Percentiles rank a stretch among this genome's conserved stretches.
Conservation (phyloP, 2,888 invertebrate genomes). For the Caenorhabditis sp. region DNA sequence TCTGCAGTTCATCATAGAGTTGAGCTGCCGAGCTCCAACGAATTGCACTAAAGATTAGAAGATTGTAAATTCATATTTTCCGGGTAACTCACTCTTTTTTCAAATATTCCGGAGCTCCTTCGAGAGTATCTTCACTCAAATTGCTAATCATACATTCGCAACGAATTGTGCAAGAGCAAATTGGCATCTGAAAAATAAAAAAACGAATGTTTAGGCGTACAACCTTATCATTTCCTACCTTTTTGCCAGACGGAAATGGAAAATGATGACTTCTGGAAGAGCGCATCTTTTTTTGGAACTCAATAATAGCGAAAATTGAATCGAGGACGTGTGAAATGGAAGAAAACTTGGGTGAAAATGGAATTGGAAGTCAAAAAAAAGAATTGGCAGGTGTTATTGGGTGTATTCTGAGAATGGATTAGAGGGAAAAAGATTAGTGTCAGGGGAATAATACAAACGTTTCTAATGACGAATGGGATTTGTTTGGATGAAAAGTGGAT, state of each 20-base stretch:
- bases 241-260: neutral
- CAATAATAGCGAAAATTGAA: too few species aligned
- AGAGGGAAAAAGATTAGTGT: too few species aligned
- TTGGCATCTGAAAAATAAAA: conserved; percentile 27
- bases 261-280: neutral
- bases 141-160: conserved; percentile 34
- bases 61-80: neutral
- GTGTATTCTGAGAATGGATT: too few species aligned
- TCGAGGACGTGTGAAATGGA: too few species aligned
- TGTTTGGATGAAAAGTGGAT: too few species aligned
- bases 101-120: conserved; percentile 46
- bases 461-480: too few species aligned
- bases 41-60: conserved; percentile 31
- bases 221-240: neutral
- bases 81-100: conserved; percentile 44
- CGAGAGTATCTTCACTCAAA: conserved; percentile 22
- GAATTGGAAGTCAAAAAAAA: too few species aligned
- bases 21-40: conserved; percentile 54
- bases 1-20: conserved; percentile 41
- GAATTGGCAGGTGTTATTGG: too few species aligned
- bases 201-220: neutral
- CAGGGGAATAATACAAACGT: too few species aligned
- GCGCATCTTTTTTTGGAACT: too few species aligned
- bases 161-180: conserved; percentile 29
- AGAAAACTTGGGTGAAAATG: too few species aligned